These are phyloP conservation scores for Pseudopleuronectes americanus DNA, from an alignment of 2,797 vertebrate species.

Conservation along the genomic window DNA sequence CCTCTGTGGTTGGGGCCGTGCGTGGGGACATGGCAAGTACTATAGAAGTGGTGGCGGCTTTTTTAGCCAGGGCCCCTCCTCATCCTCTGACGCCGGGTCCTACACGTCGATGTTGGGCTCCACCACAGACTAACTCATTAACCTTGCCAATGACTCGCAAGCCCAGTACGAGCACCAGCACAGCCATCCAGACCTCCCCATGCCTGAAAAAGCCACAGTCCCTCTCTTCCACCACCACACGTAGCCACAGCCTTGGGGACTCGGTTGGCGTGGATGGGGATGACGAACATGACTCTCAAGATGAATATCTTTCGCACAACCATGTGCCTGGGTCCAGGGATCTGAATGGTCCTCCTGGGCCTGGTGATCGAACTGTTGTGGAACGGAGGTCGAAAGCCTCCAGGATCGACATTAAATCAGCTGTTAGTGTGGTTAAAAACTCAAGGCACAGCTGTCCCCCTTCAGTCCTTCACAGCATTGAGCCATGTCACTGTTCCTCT, in stretches of 20 bases:
- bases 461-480: conserved; percentile 61
- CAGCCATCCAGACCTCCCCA: conserved; percentile 90
- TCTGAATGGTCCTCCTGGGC: conserved; percentile 49
- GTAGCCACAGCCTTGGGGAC: conserved; percentile 80
- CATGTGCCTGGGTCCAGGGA: conserved; percentile 64
- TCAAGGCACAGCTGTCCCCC: conserved; percentile 75
- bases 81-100: conserved; percentile 84
- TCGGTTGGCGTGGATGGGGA: conserved; percentile 73
- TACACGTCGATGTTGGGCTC: conserved; percentile 83
- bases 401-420: conserved; percentile 71
- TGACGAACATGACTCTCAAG: conserved; percentile 79
- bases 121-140: conserved; percentile 81
- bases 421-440: conserved; percentile 65
- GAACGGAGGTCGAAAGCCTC: conserved; percentile 70
- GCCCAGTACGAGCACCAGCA: conserved; percentile 82
- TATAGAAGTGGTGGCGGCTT: conserved; percentile 83
- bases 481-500: conserved; percentile 68
- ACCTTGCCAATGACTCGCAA: conserved; percentile 84
- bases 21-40: conserved; percentile 85
- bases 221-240: conserved; percentile 70
- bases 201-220: conserved; percentile 83
- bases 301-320: conserved; percentile 76
- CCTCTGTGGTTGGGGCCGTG: conserved; percentile 83
- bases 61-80: conserved; percentile 83
- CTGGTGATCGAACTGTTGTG: conserved; percentile 53